phyloP scores from a whole-genome alignment of 2,888 invertebrate species.

The Electrophaes corylata region DNA sequence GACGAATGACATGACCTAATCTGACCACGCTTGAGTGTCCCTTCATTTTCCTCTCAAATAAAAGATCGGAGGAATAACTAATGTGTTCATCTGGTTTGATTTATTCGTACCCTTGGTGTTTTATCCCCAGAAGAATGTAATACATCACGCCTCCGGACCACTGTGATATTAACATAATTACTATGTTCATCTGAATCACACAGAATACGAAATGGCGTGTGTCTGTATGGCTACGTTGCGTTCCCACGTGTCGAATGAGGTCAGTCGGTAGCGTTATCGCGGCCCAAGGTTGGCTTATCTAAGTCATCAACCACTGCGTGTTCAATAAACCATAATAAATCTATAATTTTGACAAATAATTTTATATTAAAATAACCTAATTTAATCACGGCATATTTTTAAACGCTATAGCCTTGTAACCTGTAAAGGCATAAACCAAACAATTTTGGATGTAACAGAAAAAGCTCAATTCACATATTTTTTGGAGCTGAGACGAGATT shows the following conservation, averaged over 20 bases:
- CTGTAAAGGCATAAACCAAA: too few species aligned
- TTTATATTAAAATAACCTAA: not conserved
- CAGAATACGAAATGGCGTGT: conserved; percentile 11
- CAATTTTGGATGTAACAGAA: too few species aligned
- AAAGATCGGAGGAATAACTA: conserved; percentile 62
- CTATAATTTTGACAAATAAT: not conserved
- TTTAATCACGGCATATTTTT: not conserved
- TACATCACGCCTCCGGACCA: conserved; percentile 48
- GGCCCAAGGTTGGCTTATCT: conserved; percentile 50
- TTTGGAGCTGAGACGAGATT: too few species aligned
- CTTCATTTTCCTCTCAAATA: conserved; percentile 53
- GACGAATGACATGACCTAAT: conserved; percentile 72
- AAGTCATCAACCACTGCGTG: conserved; percentile 7
- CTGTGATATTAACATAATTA: conserved; percentile 69
- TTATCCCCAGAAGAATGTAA: conserved; percentile 48
- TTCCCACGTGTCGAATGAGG: conserved; percentile 32
- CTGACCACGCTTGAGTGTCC: conserved; percentile 70
- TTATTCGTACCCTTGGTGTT: conserved; percentile 54
- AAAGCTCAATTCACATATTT: too few species aligned
- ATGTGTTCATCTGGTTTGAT: conserved; percentile 64
- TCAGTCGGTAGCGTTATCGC: conserved; percentile 52
- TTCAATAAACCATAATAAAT: not conserved
- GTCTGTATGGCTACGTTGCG: too few species aligned
- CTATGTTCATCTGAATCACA: conserved; percentile 12
- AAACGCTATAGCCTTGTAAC: not conserved